A percentile compares a stretch with the other conserved stretches of the same genome.
These are phyloP conservation scores for Telmatochromis sp. DNA, from an alignment of 2,113 vertebrate species.

Conservation along the genomic window DNA sequence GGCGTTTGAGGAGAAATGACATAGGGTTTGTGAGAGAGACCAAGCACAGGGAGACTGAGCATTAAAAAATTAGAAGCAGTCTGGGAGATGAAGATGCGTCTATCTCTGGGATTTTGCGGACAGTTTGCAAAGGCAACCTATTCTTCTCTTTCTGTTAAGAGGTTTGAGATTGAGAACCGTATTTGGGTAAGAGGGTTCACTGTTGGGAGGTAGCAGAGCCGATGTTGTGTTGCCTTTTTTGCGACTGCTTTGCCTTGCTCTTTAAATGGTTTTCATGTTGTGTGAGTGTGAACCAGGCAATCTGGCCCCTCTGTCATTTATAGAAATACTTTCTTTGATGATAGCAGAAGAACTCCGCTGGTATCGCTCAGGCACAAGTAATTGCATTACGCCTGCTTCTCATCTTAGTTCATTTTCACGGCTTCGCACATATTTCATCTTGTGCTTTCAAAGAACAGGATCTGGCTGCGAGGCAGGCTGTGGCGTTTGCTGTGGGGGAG, in stretches of 20 bases:
- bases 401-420: not conserved
- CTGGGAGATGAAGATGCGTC: constrained; percentile 55
- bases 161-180: not conserved
- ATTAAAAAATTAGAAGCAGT: constrained; percentile 37
- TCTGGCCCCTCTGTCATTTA: not conserved
- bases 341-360: not conserved
- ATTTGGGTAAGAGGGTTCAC: constrained; percentile 19
- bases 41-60: not conserved
- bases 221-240: not conserved
- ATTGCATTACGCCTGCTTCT: constrained; percentile 13
- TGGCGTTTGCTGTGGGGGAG: constrained; percentile 6
- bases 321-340: constrained; percentile 20
- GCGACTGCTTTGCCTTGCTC: not conserved
- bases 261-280: not conserved
- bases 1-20: constrained; percentile 44
- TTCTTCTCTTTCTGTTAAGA: constrained; percentile 6
- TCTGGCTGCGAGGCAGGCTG: constrained; percentile 26
- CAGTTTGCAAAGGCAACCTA: constrained; percentile 37
- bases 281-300: not conserved
- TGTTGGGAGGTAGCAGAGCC: not conserved
- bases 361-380: constrained; percentile 6
- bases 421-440: constrained; percentile 26
- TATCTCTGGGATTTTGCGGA: constrained; percentile 44
- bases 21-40: constrained; percentile 15
- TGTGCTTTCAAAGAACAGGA: constrained; percentile 58